Percentiles rank a stretch among this genome's conserved stretches.
Conservation (phyloP, 2,113 vertebrate species). For the Neodon shergylaensis region DNA sequence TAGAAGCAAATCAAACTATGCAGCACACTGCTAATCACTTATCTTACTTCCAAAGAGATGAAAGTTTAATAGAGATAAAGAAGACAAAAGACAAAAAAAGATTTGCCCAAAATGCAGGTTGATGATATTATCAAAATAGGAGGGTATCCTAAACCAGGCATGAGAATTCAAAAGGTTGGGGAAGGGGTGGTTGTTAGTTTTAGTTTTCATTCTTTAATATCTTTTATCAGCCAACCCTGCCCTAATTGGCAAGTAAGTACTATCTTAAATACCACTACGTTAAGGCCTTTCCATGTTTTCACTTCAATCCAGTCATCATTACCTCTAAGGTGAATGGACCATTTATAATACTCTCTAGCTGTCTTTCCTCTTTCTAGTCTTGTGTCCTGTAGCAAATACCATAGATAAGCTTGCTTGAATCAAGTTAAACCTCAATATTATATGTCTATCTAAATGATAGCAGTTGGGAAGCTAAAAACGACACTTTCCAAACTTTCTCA, state of each 20-base stretch:
- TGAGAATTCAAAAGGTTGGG: background rate
- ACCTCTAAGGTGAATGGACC: background rate
- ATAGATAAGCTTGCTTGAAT: background rate
- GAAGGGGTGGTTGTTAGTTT: background rate
- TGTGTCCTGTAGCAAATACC: background rate
- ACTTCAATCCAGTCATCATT: background rate
- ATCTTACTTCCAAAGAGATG: background rate
- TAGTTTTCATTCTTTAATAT: background rate
- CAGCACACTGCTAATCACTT: background rate
- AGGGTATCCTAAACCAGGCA: background rate
- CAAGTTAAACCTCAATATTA: background rate
- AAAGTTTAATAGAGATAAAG: conserved; percentile 21
- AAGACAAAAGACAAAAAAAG: conserved; percentile 22
- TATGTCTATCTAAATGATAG: conserved; percentile 15
- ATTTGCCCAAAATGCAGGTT: background rate
- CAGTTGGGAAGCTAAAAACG: background rate
- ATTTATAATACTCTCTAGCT: conserved; percentile 22
- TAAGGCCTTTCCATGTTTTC: background rate
- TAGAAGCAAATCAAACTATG: background rate
- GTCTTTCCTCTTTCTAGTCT: conserved; percentile 6
- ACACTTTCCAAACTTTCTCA: background rate
- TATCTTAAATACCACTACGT: conserved; percentile 1
- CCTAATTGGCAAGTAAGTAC: conserved; percentile 31
- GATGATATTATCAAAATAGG: background rate
- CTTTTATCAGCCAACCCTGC: background rate